Evolutionary conservation across 2,113 vertebrate species (phyloP), one percentile per base, ranked within the genome.

Genomic region (Chloroceryle aenea): DNA sequence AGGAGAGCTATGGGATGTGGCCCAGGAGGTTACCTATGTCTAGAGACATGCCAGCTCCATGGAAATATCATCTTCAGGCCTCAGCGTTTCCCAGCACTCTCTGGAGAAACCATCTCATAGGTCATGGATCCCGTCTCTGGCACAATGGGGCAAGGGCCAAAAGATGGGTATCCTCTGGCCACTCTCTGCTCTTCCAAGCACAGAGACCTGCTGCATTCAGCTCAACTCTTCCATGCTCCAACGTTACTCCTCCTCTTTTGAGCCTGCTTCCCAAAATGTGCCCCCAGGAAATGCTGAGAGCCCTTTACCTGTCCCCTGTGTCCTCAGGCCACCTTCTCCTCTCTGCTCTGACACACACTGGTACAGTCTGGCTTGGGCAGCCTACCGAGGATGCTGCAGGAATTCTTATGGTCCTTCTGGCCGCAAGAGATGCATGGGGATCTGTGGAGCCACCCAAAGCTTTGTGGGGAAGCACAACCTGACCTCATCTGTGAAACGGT

Each of bases 321-420:
- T 59, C 75, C 81, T 71, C 43, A 45, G n/a, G 21, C n/a, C 32
- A 38, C 55, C 11, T 82, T 55, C 36, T 36, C 58, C 34, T 34
- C 62, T 50, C 76, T 21, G n/a, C n/a, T 58, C 67, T 0, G 4
- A 69, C 10, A 21, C 2, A 7, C 0, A 1, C 34, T 12, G 42
- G n/a, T 55, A 15, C 6, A 20, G 14, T 19, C 10, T 34, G 29
- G n/a, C 27, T 55, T 30, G 34, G 23, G 40, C 56, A 61, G 30
- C 50, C 21, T 36, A 40, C 53, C 18, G 14, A 26, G 12, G 48
- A 21, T 50, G 55, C 48, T 34, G 14, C 47, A 19, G 30, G 27
- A 26, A 26, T 43, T 17, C 22, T 62, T 5, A 9, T 10, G 22
- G 36, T 66, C 29, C 22, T 76, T 36, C 29, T 61, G 59, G 23